phyloP scores from a whole-genome alignment of 1,140 invertebrate genomes.

The Drosophila sulfurigaster region DNA sequence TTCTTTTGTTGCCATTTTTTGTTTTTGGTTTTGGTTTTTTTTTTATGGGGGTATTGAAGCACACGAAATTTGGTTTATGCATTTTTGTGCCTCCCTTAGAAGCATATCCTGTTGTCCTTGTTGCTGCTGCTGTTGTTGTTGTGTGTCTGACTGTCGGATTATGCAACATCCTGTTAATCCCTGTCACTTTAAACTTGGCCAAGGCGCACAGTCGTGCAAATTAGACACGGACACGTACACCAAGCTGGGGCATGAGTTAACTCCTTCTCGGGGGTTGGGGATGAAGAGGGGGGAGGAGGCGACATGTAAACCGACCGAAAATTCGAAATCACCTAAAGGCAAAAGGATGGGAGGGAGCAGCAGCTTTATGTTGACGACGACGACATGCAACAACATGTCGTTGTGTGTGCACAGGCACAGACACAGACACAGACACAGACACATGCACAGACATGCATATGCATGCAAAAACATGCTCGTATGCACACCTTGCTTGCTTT shows the following conservation, averaged over 20 bases:
- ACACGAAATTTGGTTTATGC: conserved; percentile 45
- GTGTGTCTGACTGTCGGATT: conserved; percentile 73
- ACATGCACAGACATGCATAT: conserved; percentile 25
- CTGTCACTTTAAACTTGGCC: conserved; percentile 81
- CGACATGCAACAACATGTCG: conserved; percentile 75
- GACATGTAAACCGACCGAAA: conserved; percentile 54
- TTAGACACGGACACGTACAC: conserved; percentile 56
- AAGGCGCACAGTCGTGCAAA: conserved; percentile 63
- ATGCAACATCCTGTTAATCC: conserved; percentile 85
- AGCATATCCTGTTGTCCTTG: conserved; percentile 60
- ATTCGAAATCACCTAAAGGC: conserved; percentile 63
- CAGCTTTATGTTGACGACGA: conserved; percentile 58
- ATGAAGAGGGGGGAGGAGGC: background rate
- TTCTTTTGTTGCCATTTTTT: background rate
- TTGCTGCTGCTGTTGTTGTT: conserved; percentile 38
- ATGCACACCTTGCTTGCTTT: conserved; percentile 46
- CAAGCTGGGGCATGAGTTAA: background rate
- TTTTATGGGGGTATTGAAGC: conserved; percentile 32
- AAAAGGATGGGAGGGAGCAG: conserved; percentile 7
- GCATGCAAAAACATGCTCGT: conserved; percentile 31
- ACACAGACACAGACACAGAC: conserved; percentile 36
- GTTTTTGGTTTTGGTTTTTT: background rate
- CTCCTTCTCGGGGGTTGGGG: background rate
- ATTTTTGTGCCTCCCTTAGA: conserved; percentile 32
- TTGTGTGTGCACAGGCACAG: conserved; percentile 16